Conservation (phyloP, 2,888 invertebrate species). For the Tetramorium bicarinatum region DNA sequence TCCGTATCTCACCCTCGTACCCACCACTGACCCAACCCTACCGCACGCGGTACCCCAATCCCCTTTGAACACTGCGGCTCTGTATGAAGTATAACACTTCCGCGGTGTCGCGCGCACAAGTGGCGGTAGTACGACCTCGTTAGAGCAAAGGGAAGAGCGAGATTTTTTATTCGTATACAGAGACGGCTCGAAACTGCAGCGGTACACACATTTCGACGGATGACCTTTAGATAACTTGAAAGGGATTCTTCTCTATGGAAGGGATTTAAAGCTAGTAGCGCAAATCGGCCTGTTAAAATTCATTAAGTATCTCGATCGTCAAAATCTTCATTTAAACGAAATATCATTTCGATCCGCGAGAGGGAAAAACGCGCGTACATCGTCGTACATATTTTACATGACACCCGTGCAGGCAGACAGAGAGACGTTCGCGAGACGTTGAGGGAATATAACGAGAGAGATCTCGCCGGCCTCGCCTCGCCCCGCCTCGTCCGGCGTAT, state of each 20-base stretch:
- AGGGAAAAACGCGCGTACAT: not conserved
- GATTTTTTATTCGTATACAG: conserved; percentile 33
- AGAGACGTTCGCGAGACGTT: not conserved
- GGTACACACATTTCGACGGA: conserved; percentile 16
- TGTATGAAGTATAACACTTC: conserved; percentile 36
- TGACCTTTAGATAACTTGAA: conserved; percentile 15
- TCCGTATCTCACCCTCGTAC: conserved; percentile 7
- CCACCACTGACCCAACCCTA: conserved; percentile 31
- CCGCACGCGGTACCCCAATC: not conserved
- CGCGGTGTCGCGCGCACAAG: conserved; percentile 37
- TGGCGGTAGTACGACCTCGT: conserved; percentile 37
- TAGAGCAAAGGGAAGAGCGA: conserved; percentile 19
- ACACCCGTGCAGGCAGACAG: not conserved
- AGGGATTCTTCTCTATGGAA: not conserved
- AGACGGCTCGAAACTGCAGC: not conserved
- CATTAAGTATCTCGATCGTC: not conserved
- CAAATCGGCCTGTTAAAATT: not conserved
- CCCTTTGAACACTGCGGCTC: conserved; percentile 23
- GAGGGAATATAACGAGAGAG: not conserved
- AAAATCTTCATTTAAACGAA: not conserved
- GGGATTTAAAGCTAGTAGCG: not conserved
- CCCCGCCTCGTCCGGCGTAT: not conserved
- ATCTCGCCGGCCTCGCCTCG: not conserved
- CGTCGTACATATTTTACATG: not conserved
- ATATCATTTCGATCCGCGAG: not conserved